Evolutionary conservation across 2,888 invertebrate species (phyloP).

Genomic region (Leptarthrus brevirostris): DNA sequence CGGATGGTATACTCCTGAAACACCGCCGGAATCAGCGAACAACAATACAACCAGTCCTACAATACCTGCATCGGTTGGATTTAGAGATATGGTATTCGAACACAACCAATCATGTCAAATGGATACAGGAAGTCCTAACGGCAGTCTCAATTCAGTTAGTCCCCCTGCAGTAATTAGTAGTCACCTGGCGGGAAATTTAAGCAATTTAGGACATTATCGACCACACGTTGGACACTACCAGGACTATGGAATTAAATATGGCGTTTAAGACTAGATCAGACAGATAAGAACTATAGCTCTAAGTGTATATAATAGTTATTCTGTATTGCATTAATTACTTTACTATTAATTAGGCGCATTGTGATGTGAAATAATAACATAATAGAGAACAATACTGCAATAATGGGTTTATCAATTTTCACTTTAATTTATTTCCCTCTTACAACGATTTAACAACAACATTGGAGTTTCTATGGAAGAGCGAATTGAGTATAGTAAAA

Average conservation of each 20-base stretch:
- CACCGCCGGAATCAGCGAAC: conserved; percentile 60
- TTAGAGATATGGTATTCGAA: conserved; percentile 67
- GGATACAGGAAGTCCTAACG: conserved; percentile 66
- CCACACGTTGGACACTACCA: conserved; percentile 64
- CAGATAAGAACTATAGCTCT: conserved; percentile 33
- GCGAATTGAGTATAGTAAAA: too few relatives aligned
- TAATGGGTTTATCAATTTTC: conserved; percentile 7
- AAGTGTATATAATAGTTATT: conserved; percentile 37
- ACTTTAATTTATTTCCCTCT: too few relatives aligned
- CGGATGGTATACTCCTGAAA: conserved; percentile 68
- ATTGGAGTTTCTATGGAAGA: too few relatives aligned
- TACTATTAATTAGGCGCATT: conserved; percentile 31
- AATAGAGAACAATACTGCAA: conserved; percentile 13
- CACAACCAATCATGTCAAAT: conserved; percentile 67
- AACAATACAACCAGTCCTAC: conserved; percentile 57
- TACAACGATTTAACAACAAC: too few relatives aligned
- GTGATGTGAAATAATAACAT: conserved; percentile 45
- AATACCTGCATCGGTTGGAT: conserved; percentile 57
- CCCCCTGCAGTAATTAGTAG: conserved; percentile 64
- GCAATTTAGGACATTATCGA: conserved; percentile 66
- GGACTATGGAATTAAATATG: conserved; percentile 67
- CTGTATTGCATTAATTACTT: conserved; percentile 27
- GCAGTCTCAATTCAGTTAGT: conserved; percentile 66
- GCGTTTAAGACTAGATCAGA: conserved; percentile 60
- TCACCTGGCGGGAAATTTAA: conserved; percentile 63